Percentiles rank a stretch among this genome's conserved stretches.
Conservation (phyloP, 2,797 vertebrate species). For the Oreonectes daqikongensis region DNA sequence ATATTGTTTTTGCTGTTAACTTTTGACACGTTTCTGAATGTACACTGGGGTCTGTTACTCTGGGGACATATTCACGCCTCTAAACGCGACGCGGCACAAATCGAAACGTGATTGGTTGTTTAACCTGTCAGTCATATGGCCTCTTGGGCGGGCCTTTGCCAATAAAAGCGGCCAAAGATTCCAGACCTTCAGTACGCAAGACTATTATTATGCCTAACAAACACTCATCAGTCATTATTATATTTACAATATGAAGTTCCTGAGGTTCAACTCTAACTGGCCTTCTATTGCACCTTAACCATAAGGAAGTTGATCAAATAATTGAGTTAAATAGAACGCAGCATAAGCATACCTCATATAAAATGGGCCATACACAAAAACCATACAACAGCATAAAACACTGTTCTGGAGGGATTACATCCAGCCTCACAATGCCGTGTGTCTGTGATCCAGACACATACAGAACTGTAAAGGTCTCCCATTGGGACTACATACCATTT, state of each 20-base stretch:
- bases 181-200: too few species aligned
- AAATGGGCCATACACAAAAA: constrained; percentile 22
- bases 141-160: too few species aligned
- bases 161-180: too few species aligned
- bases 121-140: too few species aligned
- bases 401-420: constrained; percentile 12
- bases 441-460: constrained; percentile 11
- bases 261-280: not conserved
- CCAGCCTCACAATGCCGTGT: constrained; percentile 1
- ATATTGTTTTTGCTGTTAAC: too few species aligned
- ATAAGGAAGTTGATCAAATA: not conserved
- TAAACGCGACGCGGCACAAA: too few species aligned
- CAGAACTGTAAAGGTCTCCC: constrained; percentile 17
- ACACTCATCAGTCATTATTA: too few species aligned
- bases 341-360: not conserved
- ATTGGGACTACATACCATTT: constrained; percentile 21
- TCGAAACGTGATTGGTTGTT: too few species aligned
- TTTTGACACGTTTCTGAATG: too few species aligned
- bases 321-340: not conserved
- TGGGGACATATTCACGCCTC: too few species aligned
- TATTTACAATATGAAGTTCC: not conserved
- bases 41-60: too few species aligned
- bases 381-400: constrained; percentile 9
- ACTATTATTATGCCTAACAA: too few species aligned
- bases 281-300: not conserved